Evolutionary conservation across 2,113 vertebrate species (phyloP).

Genomic region (Forbesichthys agassizii): DNA sequence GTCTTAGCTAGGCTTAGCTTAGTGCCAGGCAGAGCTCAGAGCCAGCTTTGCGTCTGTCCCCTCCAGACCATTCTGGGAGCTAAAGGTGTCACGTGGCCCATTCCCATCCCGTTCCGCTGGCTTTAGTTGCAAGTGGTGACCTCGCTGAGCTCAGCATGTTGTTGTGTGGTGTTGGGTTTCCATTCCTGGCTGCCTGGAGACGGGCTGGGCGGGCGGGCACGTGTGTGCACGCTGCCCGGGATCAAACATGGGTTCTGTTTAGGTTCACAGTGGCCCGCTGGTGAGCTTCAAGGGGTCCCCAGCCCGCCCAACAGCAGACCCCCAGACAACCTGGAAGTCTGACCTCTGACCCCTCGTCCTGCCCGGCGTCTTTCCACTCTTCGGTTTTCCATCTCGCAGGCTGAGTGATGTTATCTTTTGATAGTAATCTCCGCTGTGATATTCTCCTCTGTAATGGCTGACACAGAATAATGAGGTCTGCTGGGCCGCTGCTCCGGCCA

Average conservation of each 20-base stretch:
- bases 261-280: background rate
- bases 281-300: constrained; percentile 1
- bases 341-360: constrained; percentile 41
- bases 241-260: constrained; percentile 8
- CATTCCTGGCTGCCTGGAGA: constrained; percentile 40
- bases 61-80: constrained; percentile 17
- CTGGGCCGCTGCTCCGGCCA: constrained; percentile 53
- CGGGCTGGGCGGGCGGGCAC: background rate
- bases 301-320: constrained; percentile 33
- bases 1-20: too few relatives aligned
- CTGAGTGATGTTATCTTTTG: constrained; percentile 64
- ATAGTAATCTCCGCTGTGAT: constrained; percentile 62
- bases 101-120: too few relatives aligned
- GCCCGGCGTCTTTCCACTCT: constrained; percentile 46
- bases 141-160: too few relatives aligned
- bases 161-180: constrained; percentile 62
- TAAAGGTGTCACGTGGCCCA: background rate
- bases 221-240: too few relatives aligned
- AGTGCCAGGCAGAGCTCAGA: constrained; percentile 20
- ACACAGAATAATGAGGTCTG: constrained; percentile 64
- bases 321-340: background rate
- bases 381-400: constrained; percentile 66
- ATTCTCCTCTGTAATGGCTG: constrained; percentile 53
- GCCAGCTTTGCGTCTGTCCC: constrained; percentile 26
- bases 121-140: too few relatives aligned